Evolutionary conservation across 1,140 invertebrate species (phyloP).

Genomic region (Ceratina australensis): DNA sequence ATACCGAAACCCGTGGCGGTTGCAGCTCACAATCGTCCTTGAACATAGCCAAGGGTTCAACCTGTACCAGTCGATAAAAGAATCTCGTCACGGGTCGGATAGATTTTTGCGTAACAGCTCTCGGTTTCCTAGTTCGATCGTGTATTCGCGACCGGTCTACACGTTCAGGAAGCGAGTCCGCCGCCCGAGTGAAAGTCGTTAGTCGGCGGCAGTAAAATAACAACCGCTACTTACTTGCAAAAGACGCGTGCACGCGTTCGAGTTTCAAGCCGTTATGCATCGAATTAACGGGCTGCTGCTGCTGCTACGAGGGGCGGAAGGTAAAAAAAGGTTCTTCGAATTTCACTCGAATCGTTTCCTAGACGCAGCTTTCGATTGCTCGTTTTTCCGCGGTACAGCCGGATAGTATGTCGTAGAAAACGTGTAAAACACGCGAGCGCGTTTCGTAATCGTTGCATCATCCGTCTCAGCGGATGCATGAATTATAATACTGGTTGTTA

Average conservation of each 20-base stretch:
- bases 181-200: slow-evolving; percentile 65
- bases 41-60: not conserved
- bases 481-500: slow-evolving; percentile 44
- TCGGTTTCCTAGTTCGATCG: slow-evolving; percentile 39
- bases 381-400: not conserved
- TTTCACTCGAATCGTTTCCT: slow-evolving; percentile 1
- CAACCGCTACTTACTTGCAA: not conserved
- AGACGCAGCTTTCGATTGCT: not conserved
- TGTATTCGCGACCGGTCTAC: slow-evolving; percentile 39
- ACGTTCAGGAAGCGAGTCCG: slow-evolving; percentile 59
- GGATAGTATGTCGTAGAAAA: not conserved
- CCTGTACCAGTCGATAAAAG: slow-evolving; percentile 4
- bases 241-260: slow-evolving; percentile 5
- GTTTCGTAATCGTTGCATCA: slow-evolving; percentile 43
- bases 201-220: slow-evolving; percentile 33
- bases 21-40: slow-evolving; percentile 23
- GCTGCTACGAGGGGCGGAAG: not conserved
- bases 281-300: not conserved
- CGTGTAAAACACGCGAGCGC: not conserved
- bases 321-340: slow-evolving; percentile 4
- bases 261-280: not conserved
- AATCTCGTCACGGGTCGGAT: not conserved
- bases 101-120: slow-evolving; percentile 22
- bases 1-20: no score
- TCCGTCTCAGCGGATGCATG: slow-evolving; percentile 6